Evolutionary conservation across 1,140 invertebrate genomes (phyloP), one percentile per base, ranked within the genome.

Genomic region (fruit fly (Drosophila melanogaster)): DNA sequence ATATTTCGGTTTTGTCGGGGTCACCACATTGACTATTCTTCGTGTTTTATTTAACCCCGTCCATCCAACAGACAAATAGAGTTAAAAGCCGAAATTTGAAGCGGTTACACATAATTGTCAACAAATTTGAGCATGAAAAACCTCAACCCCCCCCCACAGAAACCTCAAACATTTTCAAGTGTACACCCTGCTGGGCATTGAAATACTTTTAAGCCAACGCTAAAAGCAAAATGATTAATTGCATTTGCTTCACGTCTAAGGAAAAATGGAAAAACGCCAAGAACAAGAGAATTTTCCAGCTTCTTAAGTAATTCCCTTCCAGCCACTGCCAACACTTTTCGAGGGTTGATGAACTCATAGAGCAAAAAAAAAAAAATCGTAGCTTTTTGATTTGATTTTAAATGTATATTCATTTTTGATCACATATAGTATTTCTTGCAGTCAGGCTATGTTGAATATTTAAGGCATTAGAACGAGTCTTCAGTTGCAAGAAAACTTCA

Each of bases 191-290:
- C 17, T 62, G 62, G 64, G 59, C 26, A 14, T 30, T 51, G 38
- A 55, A 64, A 44, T 41, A 43, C 46, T 47, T 77, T 75, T 38
- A 17, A 57, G 71, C 40, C 47, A 30, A 51, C 41, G 37, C 37
- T 83, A 62, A 78, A 69, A 79, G 75, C 30, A 67, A 78, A 72
- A 77, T 87, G 85, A 87, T 87, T 89, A 89, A 89, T 87, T 87
- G 84, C 79, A 83, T 71, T 76, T 73, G 37, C 51, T 26, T 19
- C 14, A 30, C 64, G 62, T 62, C 11, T 35, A 24, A 46, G 49
- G 30, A 51, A 14, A 26, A 57, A 54, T 41, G 24, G 17, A 47
- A 40, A 58, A 37, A 50, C 33, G 43, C 50, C 40, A 50, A 46
- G 66, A 24, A 55, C 40, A 55, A 70, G 67, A 22, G 38, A 22